Percentiles rank a stretch among this genome's conserved stretches.
These are phyloP conservation scores for Hipposideros armiger DNA, from an alignment of 2,113 vertebrate species.

Conservation along the genomic window DNA sequence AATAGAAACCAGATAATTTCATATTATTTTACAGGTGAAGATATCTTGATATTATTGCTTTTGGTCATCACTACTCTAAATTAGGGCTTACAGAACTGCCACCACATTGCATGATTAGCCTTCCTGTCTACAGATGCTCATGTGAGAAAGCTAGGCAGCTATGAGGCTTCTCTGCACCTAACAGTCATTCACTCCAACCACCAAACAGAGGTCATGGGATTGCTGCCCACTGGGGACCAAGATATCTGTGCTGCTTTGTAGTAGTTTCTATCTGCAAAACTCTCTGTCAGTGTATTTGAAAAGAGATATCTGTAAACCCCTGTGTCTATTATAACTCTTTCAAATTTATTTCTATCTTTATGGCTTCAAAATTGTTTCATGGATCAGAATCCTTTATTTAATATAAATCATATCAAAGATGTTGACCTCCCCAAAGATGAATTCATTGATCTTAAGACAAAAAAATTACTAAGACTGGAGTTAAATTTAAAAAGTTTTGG, in stretches of 20 bases:
- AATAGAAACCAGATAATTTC: background rate
- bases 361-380: background rate
- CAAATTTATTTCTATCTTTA: constrained; percentile 43
- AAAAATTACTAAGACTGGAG: background rate
- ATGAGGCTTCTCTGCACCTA: background rate
- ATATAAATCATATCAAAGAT: constrained; percentile 13
- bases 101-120: background rate
- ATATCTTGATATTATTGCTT: background rate
- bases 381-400: constrained; percentile 37
- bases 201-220: background rate
- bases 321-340: background rate
- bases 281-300: background rate
- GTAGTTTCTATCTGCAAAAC: background rate
- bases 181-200: background rate
- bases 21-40: background rate
- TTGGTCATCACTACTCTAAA: constrained; percentile 3
- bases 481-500: constrained; percentile 28
- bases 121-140: background rate
- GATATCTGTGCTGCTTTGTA: background rate
- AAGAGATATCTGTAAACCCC: background rate
- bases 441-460: constrained; percentile 12
- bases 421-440: constrained; percentile 16
- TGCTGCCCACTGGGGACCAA: background rate
- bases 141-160: background rate
- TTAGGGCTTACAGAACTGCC: background rate